These are phyloP conservation scores for Crocodylus rhombifer DNA, from an alignment of 2,797 vertebrate species.

Conservation along the genomic window DNA sequence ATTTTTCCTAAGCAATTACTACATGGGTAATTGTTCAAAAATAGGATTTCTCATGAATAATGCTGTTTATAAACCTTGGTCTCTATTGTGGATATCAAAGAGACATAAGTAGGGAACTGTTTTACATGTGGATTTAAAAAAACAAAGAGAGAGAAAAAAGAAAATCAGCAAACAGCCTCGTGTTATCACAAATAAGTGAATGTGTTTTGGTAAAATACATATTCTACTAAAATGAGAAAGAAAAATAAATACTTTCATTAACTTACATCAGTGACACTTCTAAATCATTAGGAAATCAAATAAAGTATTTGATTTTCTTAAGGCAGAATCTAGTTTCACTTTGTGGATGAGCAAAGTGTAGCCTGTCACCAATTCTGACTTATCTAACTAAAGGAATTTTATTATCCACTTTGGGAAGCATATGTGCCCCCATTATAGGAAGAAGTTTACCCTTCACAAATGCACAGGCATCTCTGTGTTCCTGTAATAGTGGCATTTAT, in stretches of 20 bases:
- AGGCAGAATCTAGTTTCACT: too few relatives aligned
- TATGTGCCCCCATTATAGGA: too few relatives aligned
- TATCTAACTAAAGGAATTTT: too few relatives aligned
- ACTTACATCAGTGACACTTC: neutral
- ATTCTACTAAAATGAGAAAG: neutral
- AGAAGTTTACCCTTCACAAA: too few relatives aligned
- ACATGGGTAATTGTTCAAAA: neutral
- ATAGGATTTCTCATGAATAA: neutral
- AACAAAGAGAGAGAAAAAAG: neutral
- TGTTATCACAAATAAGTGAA: accelerated
- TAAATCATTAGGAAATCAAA: neutral
- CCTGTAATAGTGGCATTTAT: too few relatives aligned
- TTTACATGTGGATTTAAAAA: neutral
- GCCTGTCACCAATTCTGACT: too few relatives aligned
- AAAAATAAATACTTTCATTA: accelerated
- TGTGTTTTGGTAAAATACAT: neutral
- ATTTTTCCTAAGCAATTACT: neutral
- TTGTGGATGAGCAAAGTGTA: too few relatives aligned
- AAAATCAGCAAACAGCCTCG: neutral
- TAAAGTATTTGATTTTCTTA: neutral
- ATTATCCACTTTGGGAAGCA: too few relatives aligned
- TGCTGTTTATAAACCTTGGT: neutral
- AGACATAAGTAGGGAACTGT: neutral
- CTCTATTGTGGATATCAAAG: accelerated
- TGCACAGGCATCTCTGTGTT: too few relatives aligned